These are phyloP conservation scores for Oophaga pumilio DNA, from an alignment of 2,113 vertebrate species.

Conservation along the genomic window DNA sequence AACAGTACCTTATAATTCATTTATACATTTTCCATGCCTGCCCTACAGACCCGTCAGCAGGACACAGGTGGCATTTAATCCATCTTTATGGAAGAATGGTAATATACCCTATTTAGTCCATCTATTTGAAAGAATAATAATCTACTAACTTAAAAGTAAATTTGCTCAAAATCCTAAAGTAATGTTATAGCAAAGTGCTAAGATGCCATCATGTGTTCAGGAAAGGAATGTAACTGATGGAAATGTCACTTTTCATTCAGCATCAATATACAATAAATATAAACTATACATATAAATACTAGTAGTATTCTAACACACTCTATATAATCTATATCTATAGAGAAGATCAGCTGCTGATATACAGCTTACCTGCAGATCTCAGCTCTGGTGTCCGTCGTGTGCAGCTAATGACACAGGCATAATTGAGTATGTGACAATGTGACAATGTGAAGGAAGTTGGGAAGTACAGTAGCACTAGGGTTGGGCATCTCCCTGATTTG, in stretches of 20 bases:
- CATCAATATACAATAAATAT: not conserved
- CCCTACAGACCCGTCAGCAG: not conserved
- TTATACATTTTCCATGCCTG: not conserved
- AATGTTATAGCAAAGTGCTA: not conserved
- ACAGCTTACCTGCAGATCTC: constrained; percentile 5
- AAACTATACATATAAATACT: not conserved
- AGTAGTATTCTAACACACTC: not conserved
- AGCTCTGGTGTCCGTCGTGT: not conserved
- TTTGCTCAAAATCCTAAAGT: not conserved
- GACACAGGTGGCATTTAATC: not conserved
- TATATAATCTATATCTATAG: not conserved
- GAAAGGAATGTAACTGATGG: not conserved
- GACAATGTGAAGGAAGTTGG: constrained; percentile 47
- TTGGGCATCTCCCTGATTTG: constrained; percentile 45
- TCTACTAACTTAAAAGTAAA: not conserved
- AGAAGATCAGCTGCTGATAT: not conserved
- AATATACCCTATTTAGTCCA: not conserved
- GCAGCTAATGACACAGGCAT: not conserved
- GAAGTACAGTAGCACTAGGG: constrained; percentile 22
- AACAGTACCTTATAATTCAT: too few species aligned
- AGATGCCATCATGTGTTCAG: not conserved
- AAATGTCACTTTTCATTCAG: not conserved
- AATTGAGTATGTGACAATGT: constrained; percentile 47
- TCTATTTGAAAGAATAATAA: not conserved
- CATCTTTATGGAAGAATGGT: too few species aligned